Evolutionary conservation across 2,888 invertebrate species (phyloP), one percentile per base, ranked within the genome.

Genomic region (Drosophila kuntzei): DNA sequence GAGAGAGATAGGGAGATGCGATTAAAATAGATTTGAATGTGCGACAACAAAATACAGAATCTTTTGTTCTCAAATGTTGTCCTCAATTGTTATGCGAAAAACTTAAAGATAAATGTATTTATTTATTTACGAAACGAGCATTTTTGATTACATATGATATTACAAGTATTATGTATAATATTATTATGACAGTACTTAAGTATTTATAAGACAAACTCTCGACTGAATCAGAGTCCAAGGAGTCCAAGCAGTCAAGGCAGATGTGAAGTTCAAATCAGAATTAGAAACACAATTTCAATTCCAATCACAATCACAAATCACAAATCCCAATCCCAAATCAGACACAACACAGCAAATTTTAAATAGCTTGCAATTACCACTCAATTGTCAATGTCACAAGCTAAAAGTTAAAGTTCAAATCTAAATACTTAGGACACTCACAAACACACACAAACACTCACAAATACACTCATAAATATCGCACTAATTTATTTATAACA

Each of bases 11-110:
- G 8, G 32, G 25, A 58, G 16, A 16, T 9, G 18, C 1, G 60
- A 12, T 18, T 18, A 39, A 27, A 51, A 43, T 59, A 54, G 46
- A 60, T 53, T 51, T 59, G 68, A 64, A 76, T 74, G 76, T 71
- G 81, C 61, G 82, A 72, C 83, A 87, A 83, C 83, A 83, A 81
- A 70, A 57, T 82, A 76, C 67, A 64, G 84, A 83, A 83, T 87
- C 85, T 83, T 83, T 83, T 83, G 83, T 83, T 83, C 83, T 87
- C 73, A 77, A 87, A 84, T 83, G 83, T 83, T 83, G 83, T 83
- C 87, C 87, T 80, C 82, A 79, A 81, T 83, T 83, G 83, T 83
- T 83, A 83, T 63, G 55, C 64, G 66, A 61, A 43, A 44, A 71
- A n/a, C 32, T n/a, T 8, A 27, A 27, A 8, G 36, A 50, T 50